A percentile compares a stretch with the other conserved stretches of the same genome.
Conservation (phyloP, 2,888 invertebrate genomes). For the Crioceris asparagi region DNA sequence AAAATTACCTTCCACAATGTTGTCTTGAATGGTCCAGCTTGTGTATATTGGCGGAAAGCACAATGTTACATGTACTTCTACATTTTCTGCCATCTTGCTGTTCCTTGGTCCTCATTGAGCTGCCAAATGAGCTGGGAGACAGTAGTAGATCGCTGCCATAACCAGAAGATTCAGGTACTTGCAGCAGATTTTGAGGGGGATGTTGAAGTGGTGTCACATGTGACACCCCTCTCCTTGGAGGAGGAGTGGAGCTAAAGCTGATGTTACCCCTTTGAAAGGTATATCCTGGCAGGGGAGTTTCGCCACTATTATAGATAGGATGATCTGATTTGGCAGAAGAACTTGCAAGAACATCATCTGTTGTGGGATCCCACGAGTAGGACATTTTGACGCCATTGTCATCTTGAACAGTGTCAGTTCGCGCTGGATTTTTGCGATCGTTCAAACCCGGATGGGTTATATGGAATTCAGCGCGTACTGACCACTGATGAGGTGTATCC, state of each 20-base stretch:
- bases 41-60: slow-evolving; percentile 43
- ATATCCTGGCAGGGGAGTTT: slow-evolving; percentile 18
- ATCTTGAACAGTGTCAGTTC: slow-evolving; percentile 35
- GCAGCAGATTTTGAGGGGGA: slow-evolving; percentile 8
- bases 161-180: slow-evolving; percentile 39
- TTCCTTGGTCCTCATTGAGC: slow-evolving; percentile 16
- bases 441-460: slow-evolving; percentile 41
- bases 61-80: slow-evolving; percentile 58
- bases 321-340: background rate
- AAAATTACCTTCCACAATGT: background rate
- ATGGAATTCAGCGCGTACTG: slow-evolving; percentile 57
- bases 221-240: slow-evolving; percentile 11
- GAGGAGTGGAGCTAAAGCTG: slow-evolving; percentile 43
- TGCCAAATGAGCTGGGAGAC: slow-evolving; percentile 32
- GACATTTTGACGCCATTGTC: slow-evolving; percentile 46
- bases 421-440: slow-evolving; percentile 32
- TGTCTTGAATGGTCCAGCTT: background rate
- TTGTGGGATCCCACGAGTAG: slow-evolving; percentile 44
- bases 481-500: slow-evolving; percentile 58
- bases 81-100: slow-evolving; percentile 43
- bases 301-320: background rate
- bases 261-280: slow-evolving; percentile 45
- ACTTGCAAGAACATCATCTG: too few relatives aligned
- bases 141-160: slow-evolving; percentile 46
- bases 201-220: background rate